phyloP scores from a whole-genome alignment of 1,140 invertebrate species.

The Drosophila pseudoobscura region DNA sequence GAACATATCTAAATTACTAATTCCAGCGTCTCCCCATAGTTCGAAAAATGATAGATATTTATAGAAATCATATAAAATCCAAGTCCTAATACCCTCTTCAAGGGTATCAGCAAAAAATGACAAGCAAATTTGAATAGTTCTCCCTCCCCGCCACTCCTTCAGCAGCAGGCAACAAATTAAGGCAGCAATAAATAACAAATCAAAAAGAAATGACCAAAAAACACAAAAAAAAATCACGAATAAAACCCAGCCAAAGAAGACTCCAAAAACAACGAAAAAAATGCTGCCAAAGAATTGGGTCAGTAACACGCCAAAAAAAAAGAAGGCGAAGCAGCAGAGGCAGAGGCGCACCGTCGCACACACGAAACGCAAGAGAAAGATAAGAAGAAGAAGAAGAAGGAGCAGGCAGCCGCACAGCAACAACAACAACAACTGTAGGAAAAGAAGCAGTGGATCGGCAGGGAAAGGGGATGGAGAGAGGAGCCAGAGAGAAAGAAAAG shows the following conservation, averaged over 20 bases:
- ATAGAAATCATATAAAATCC: too few relatives aligned
- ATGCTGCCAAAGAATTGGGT: conserved; percentile 71
- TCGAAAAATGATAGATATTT: too few relatives aligned
- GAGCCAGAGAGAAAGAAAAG: conserved; percentile 15
- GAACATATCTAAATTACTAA: too few relatives aligned
- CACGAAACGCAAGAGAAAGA: conserved; percentile 8
- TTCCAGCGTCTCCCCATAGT: too few relatives aligned
- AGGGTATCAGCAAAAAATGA: not conserved
- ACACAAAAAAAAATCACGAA: conserved; percentile 44
- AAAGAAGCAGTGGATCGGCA: too few relatives aligned
- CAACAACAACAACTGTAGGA: too few relatives aligned
- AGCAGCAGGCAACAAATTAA: conserved; percentile 68
- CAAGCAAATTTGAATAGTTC: conserved; percentile 63
- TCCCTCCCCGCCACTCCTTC: not conserved
- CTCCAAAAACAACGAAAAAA: conserved; percentile 6
- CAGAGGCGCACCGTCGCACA: conserved; percentile 3
- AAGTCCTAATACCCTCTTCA: too few relatives aligned
- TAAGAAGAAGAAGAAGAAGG: too few relatives aligned
- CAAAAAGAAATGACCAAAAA: conserved; percentile 73
- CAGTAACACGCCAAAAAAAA: conserved; percentile 75
- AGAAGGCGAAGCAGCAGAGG: conserved; percentile 34
- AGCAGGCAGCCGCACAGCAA: too few relatives aligned
- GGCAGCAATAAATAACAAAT: conserved; percentile 78
- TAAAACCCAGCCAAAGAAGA: conserved; percentile 49
- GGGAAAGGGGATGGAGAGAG: not conserved